Base-by-base conservation (phyloP, 2,797 vertebrate species). In the Steatocranus sp. region DNA sequence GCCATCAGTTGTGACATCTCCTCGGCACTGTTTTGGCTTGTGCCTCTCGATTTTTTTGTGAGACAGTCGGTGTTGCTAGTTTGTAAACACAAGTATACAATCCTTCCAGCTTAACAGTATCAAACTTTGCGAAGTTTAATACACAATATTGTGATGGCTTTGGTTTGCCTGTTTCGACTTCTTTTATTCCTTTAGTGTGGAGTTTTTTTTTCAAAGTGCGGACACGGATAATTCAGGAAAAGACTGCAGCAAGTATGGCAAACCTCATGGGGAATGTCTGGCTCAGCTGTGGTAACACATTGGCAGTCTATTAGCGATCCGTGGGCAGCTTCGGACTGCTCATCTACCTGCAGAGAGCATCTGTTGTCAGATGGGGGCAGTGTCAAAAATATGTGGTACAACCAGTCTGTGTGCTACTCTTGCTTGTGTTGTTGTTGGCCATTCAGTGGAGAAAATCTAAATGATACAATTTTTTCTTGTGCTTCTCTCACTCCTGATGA, bases 101-200 rank as follows among this genome's bases (percentile, higher is more conserved):
- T 25, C 20, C 12, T 43, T 3, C 8, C 5, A 9, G n/a, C n/a
- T 38, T 66, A 14, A 66, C 38, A 66, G n/a, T 0, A 66, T 66
- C 7, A 38, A 23, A 15, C 11, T 66, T 38, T 66, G n/a, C 8
- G 30, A 23, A 36, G 54, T 58, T 32, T 32, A 9, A 58, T 58
- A 32, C 36, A 66, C 8, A 66, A 15, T 41, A 23, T 38, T 23
- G n/a, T 66, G 34, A 66, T 66, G 34, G 61, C 34, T 41, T 66
- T 66, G 0, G n/a, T 66, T 66, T 36, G 32, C 61, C 3, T 38
- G 11, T 38, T 66, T 66, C 0, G n/a, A 0, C 61, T 14, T 66
- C n/a, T 41, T 66, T 36, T 38, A 38, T 23, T 66, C n/a, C 18
- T 38, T 23, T 41, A 6, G n/a, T 38, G 34, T 6, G 7, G 34